Conservation (phyloP, 64 coral and sea anemone genomes). For the Montipora sp. region DNA sequence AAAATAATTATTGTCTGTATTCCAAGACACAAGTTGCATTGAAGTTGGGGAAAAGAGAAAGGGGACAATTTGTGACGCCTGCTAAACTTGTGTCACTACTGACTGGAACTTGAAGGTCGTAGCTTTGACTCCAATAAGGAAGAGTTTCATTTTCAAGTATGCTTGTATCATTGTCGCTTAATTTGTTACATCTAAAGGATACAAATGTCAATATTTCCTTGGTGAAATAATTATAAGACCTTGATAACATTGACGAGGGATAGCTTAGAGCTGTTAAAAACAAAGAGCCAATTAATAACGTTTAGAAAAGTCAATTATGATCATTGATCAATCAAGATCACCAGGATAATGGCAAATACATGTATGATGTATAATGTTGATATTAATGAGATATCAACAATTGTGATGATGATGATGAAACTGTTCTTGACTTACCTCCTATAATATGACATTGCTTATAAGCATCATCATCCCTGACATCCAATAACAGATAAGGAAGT, state of each 20-base stretch:
- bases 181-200: conserved; percentile 63
- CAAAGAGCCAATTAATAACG: neutral
- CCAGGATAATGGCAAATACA: no score
- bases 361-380: no score
- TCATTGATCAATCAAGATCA: no score
- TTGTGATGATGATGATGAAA: neutral
- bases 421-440: conserved; percentile 66
- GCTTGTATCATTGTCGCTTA: no score
- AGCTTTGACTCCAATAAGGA: no score
- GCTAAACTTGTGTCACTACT: no score
- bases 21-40: no score
- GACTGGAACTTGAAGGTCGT: no score
- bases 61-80: no score
- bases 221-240: conserved; percentile 92
- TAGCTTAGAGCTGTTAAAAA: conserved; percentile 81
- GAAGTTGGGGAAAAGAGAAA: no score
- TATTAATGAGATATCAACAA: neutral
- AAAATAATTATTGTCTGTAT: no score
- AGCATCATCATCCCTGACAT: conserved; percentile 92
- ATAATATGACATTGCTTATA: conserved; percentile 95
- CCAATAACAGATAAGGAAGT: conserved; percentile 89
- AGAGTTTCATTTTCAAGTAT: no score
- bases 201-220: conserved; percentile 99
- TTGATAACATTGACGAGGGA: conserved; percentile 86
- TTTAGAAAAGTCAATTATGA: neutral